Evolutionary conservation across 2,888 invertebrate genomes (phyloP).

Genomic region (Pollenia labialis): DNA sequence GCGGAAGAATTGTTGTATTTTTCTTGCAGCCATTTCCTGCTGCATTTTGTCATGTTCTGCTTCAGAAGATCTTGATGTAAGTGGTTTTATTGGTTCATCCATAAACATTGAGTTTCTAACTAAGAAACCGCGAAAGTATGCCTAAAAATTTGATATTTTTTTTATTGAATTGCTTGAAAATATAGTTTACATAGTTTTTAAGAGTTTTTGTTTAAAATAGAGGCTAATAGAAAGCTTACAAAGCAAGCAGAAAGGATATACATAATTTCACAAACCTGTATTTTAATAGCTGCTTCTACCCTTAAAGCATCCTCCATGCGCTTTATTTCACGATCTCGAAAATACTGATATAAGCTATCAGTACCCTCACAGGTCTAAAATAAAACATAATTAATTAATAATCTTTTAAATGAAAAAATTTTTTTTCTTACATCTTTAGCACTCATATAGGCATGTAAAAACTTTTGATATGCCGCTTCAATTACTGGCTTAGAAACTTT

Average conservation of each 20-base stretch:
- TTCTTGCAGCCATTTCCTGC: constrained; percentile 63
- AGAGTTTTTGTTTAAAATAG: too few relatives aligned
- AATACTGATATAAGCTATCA: constrained; percentile 80
- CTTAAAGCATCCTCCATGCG: constrained; percentile 75
- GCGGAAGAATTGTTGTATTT: constrained; percentile 70
- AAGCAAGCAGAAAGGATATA: neutral
- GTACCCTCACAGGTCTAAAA: constrained; percentile 78
- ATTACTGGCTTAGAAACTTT: constrained; percentile 79
- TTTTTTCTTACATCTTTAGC: constrained; percentile 76
- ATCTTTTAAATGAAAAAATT: neutral
- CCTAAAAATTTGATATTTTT: constrained; percentile 47
- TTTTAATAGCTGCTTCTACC: constrained; percentile 77
- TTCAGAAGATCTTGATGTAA: neutral
- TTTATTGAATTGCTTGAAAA: too few relatives aligned
- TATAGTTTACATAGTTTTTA: too few relatives aligned
- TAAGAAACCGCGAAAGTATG: constrained; percentile 70
- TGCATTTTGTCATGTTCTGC: neutral
- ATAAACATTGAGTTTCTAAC: constrained; percentile 60
- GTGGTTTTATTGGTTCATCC: neutral
- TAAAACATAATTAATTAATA: neutral
- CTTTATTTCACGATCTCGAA: constrained; percentile 78
- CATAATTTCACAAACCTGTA: constrained; percentile 76
- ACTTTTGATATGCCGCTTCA: constrained; percentile 81
- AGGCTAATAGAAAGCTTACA: neutral
- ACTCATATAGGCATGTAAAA: constrained; percentile 80